phyloP scores from a whole-genome alignment of 2,888 invertebrate species.

The Perizoma flavofasciatum region DNA sequence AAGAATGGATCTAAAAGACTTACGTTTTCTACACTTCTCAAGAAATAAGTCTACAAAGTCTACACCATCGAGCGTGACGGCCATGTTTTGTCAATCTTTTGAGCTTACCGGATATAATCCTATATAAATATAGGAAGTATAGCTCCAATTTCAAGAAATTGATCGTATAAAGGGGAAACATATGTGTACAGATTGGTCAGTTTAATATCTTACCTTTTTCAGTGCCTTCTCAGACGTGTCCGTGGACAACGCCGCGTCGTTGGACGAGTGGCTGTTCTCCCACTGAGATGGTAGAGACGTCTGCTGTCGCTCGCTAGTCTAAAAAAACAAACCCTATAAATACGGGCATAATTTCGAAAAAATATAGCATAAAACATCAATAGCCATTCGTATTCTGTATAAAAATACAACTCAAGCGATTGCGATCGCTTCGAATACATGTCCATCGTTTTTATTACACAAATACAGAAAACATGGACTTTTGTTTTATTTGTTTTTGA shows the following conservation, averaged over 20 bases:
- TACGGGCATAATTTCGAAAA: neutral
- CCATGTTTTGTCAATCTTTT: too few relatives aligned
- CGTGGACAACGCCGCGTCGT: conserved; percentile 51
- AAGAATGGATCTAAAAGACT: too few relatives aligned
- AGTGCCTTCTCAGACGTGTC: conserved; percentile 71
- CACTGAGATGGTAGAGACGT: conserved; percentile 46
- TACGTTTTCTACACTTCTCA: too few relatives aligned
- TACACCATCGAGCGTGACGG: too few relatives aligned
- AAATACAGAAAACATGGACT: conserved; percentile 5
- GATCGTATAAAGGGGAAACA: too few relatives aligned
- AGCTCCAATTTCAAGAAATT: too few relatives aligned
- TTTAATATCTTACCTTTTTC: conserved; percentile 72
- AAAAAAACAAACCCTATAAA: conserved; percentile 5
- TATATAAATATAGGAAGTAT: too few relatives aligned
- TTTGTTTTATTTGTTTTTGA: neutral
- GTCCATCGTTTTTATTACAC: neutral
- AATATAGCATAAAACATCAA: conserved; percentile 2
- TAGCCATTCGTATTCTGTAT: conserved; percentile 15
- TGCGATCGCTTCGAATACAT: neutral
- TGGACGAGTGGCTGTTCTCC: conserved; percentile 44
- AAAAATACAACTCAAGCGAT: conserved; percentile 13
- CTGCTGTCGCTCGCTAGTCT: conserved; percentile 13
- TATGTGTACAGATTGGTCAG: too few relatives aligned
- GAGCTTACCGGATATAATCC: too few relatives aligned
- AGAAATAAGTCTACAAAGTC: too few relatives aligned